Base-by-base conservation (phyloP, 2,888 invertebrate genomes). In the Acanthacorydalis orientalis region DNA sequence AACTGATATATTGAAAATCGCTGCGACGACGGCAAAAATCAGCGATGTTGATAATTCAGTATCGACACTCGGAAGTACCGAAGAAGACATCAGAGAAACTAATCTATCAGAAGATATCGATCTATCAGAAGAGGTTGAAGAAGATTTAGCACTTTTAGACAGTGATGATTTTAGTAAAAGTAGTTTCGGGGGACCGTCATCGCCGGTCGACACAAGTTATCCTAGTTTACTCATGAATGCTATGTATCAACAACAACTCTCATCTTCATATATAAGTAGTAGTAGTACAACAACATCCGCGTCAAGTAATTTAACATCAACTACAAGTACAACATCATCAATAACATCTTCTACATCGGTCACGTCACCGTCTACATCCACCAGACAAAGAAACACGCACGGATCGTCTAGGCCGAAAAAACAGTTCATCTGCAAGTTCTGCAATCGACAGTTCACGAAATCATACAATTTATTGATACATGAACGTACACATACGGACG, bases 401-500 rank as follows among this genome's bases (percentile, higher is more conserved):
- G 56, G 72, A 69, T 33, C 60, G 32, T 55, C 63, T 3, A 70
- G 82, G 52, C 82, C 82, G 43, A 82, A 82, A 64, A 82, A 82
- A 56, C 82, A 96, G 68, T 96, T 93, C 69, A 95, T 97, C 61
- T 97, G 96, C 77, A 90, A 92, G 69, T 96, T 86, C 68, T 97
- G 97, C 72, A 85, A 89, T 63, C 78, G 96, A 35, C 91, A 95
- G 63, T 97, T 97, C 69, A 96, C 95, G 53, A 97, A 97, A 67
- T 91, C 92, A 43, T 97, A 97, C 74, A 97, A 97, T 67, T 74
- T 97, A 57, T 75, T 96, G 59, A 97, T 97, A 57, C 96, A 97
- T 65, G 96, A 95, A 64, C 76, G 93, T 59, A 97, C 95, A 3
- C 96, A 96, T 65, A 96, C 95, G 37, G 92, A 95, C 63, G 95